Evolutionary conservation across 37 sponge, comb jelly and placozoan species (phyloP), one percentile per base, ranked within the genome.

Genomic region (Corticium candelabrum): DNA sequence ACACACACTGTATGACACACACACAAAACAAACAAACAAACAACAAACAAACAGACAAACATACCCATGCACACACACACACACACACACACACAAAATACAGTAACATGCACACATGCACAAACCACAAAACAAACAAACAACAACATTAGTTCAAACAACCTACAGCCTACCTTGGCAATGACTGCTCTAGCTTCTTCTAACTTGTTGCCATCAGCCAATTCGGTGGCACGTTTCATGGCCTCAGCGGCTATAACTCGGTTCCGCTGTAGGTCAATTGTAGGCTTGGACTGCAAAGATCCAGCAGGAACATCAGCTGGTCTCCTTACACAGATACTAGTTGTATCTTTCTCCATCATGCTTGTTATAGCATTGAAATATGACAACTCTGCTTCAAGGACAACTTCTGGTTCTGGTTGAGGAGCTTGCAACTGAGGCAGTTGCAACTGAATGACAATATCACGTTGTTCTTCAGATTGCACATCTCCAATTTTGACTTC

Each of bases 281-380:
- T 40, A 15, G 38, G 73, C n/a, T 69, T 80, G 36, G 72, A 11
- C 21, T 21, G 62, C 62, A 27, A 27, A 21, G 15, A 50, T 21
- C 21, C 62, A 5, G 33, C 29, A 7, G 73, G 21, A 15, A 4
- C 29, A 34, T 5, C 73, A 34, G 35, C 73, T 29, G 73, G 73
- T 3, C 81, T 5, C 7, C 35, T 29, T 35, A 80, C 38, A 21
- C 4, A 2, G 72, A 80, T 3, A 34, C 34, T 3, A 2, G 73
- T 15, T 32, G 3, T 3, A 7, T 2, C 3, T 38, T 15, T 30
- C n/a, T 68, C 73, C 81, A 76, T 7, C 38, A 76, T 34, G 27
- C 73, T 80, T 74, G 33, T 80, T 15, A 80, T 80, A 2, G 41
- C 81, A 32, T 80, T 80, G 38, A 80, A 80, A 37, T 74, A 80